phyloP scores from a whole-genome alignment of 2,113 vertebrate species.

The Brachirus orientalis region DNA sequence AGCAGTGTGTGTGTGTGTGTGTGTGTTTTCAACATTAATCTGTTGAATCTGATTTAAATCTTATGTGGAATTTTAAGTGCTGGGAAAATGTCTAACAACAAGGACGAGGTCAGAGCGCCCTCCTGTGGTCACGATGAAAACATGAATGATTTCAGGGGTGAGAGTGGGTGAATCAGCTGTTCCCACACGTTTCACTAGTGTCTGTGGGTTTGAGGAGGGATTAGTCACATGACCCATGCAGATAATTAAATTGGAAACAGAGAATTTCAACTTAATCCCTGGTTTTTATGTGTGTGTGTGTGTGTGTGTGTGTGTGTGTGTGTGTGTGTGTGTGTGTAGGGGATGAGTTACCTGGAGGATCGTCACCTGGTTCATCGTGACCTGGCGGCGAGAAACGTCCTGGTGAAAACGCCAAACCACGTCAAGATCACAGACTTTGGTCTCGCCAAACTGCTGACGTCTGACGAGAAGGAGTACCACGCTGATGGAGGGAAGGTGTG shows the following conservation, averaged over 20 bases:
- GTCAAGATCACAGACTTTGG: slow-evolving; percentile 97
- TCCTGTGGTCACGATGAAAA: too few relatives aligned
- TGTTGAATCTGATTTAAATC: background rate
- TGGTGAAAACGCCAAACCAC: slow-evolving; percentile 92
- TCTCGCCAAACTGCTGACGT: slow-evolving; percentile 89
- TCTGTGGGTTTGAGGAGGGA: too few relatives aligned
- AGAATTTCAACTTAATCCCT: too few relatives aligned
- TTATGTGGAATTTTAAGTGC: slow-evolving; percentile 8
- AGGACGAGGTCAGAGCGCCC: slow-evolving; percentile 1
- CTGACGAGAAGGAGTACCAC: slow-evolving; percentile 93
- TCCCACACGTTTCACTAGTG: too few relatives aligned
- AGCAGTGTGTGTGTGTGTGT: slow-evolving; percentile 19
- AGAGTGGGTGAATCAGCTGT: too few relatives aligned
- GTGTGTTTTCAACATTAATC: slow-evolving; percentile 29
- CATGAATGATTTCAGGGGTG: too few relatives aligned
- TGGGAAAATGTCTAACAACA: slow-evolving; percentile 49
- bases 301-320: background rate
- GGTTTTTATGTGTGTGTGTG: too few relatives aligned
- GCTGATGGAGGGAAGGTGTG: slow-evolving; percentile 90
- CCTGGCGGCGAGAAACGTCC: slow-evolving; percentile 93
- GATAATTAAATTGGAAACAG: too few relatives aligned
- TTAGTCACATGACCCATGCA: too few relatives aligned
- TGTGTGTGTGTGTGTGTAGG: slow-evolving; percentile 77
- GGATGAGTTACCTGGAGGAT: slow-evolving; percentile 96
- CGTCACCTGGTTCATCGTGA: slow-evolving; percentile 94